phyloP scores from a whole-genome alignment of 2,888 invertebrate genomes.

The Macrosiphum euphorbiae region DNA sequence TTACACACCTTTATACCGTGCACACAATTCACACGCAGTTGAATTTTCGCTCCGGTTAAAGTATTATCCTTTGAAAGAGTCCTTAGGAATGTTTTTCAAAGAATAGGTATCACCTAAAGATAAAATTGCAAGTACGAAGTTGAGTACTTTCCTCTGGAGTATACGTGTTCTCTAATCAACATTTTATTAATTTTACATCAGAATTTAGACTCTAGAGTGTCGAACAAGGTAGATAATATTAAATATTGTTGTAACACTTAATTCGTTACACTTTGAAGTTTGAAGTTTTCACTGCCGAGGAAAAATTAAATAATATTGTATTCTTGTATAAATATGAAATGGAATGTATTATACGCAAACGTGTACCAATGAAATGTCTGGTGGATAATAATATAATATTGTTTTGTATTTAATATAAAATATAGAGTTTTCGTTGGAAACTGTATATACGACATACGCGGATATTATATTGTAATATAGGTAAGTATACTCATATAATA shows the following conservation, averaged over 20 bases:
- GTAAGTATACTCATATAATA: background rate
- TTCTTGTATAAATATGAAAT: background rate
- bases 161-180: slow-evolving; percentile 33
- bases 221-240: background rate
- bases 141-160: background rate
- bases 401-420: background rate
- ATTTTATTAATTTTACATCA: slow-evolving; percentile 7
- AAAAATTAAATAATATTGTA: background rate
- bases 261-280: background rate
- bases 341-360: background rate
- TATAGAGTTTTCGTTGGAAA: background rate
- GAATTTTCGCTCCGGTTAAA: background rate
- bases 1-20: background rate
- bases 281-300: background rate
- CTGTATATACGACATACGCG: background rate
- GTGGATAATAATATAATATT: background rate
- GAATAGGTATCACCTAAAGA: background rate
- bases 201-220: background rate
- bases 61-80: background rate
- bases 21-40: background rate
- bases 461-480: background rate
- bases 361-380: background rate
- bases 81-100: slow-evolving; percentile 1
- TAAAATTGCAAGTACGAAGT: background rate
- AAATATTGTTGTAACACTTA: background rate